Evolutionary conservation across 2,797 vertebrate species (phyloP), one percentile per base, ranked within the genome.

Genomic region (Mastacembelus armatus): DNA sequence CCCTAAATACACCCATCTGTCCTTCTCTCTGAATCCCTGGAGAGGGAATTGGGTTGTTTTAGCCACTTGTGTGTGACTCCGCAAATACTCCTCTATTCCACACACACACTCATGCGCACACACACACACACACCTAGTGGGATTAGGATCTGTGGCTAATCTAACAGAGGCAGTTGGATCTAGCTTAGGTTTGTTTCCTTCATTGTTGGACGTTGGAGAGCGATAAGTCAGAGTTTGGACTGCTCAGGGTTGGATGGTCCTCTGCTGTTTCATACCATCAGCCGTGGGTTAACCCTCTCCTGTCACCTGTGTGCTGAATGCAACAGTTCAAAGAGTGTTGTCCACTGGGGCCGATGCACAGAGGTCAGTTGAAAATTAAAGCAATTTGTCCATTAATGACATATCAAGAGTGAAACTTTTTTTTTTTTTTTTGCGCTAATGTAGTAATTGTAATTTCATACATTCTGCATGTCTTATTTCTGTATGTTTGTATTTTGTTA

Each of bases 81-180:
- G 16, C n/a, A n/a, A n/a, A n/a, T n/a, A n/a, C n/a, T n/a, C n/a
- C n/a, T n/a, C n/a, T n/a, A n/a, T n/a, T n/a, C n/a, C 26, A n/a
- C 12, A 42, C 26, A 63, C 16, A 61, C 36, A 65, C 39, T 57
- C 27, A 59, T 30, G 14, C 38, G 3, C 26, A 15, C 9, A 47
- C 49, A 65, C 54, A 50, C 35, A 72, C 35, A 73, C 38, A 71
- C 44, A 68, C 50, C 65, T 19, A 68, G 38, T 58, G 26, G 48
- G 66, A 74, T 78, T 65, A 63, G 44, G 69, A 43, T 74, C 55
- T 78, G 74, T 78, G 65, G 60, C 57, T 74, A 65, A 76, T 67
- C 69, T 60, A 71, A 77, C 69, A 51, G 70, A 78, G 75, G 72
- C 71, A 75, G 67, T 54, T 44, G 64, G 76, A 81, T 86, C 81